Percentiles rank a stretch among this genome's conserved stretches.
These are phyloP conservation scores for Propithecus deckenii DNA, from an alignment of 2,797 vertebrate genomes.

Conservation along the genomic window DNA sequence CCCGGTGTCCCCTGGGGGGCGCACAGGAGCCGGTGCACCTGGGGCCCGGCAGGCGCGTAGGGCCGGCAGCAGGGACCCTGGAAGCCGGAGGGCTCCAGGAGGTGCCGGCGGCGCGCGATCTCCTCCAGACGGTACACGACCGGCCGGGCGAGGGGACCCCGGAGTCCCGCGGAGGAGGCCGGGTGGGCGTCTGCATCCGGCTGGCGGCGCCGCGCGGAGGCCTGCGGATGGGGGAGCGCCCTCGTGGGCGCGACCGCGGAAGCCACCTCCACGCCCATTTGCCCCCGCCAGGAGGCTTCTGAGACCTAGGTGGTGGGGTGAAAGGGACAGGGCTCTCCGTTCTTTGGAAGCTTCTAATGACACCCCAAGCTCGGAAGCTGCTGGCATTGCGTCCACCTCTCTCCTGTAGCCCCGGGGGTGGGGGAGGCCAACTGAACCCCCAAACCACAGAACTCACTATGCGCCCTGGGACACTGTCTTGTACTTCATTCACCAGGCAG, in stretches of 20 bases:
- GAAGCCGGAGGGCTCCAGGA: not conserved
- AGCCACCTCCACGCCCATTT: not conserved
- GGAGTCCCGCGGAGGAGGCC: not conserved
- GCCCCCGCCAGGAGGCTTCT: not conserved
- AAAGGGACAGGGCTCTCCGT: not conserved
- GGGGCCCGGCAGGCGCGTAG: accelerated
- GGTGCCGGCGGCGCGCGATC: not conserved
- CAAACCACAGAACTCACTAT: not conserved
- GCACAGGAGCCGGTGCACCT: not conserved
- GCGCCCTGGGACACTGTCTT: not conserved
- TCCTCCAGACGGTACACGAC: not conserved
- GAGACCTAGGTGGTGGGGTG: too few relatives aligned
- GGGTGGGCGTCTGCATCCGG: not conserved
- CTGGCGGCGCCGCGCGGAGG: accelerated
- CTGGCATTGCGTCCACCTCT: not conserved
- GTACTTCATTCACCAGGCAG: not conserved
- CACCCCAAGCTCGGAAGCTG: not conserved
- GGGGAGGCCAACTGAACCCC: not conserved
- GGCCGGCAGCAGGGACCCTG: not conserved
- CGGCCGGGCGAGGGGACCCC: not conserved
- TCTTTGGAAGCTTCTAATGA: not conserved
- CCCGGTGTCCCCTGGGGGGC: not conserved
- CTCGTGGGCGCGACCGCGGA: not conserved
- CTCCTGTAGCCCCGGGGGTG: not conserved
- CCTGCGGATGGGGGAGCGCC: too few relatives aligned